Evolutionary conservation across 2,888 invertebrate species (phyloP), one percentile per base, ranked within the genome.

Genomic region (Brachyptera putata): DNA sequence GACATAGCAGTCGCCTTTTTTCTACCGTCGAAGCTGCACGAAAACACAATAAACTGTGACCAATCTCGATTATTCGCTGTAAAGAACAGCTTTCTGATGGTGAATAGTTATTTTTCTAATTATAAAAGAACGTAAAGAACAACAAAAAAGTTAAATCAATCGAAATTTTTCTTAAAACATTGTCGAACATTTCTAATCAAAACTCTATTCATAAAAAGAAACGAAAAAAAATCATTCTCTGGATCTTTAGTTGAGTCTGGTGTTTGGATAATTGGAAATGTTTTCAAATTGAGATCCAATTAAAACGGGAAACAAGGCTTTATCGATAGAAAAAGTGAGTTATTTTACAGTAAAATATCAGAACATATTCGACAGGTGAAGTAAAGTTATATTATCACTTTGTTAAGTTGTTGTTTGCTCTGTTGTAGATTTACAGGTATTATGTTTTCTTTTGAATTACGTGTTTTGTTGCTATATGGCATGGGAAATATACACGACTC

Each of bases 91-190:
- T 50, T 24, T 14, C 16, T 26, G 26, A 50, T 50, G 49, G 30
- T 30, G 49, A 50, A 26, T 30, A 16, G 53, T 53, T 36, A 53
- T 22, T 36, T 36, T 53, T 26, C 13, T 53, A 53, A 53, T 53
- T 53, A 53, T 53, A 53, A 53, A 53, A 36, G 34, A 46, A 36
- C 34, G n/a, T n/a, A 30, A 4, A 3, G 24, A 50, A 53, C 53
- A 36, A 53, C 18, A 53, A 53, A 30, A 16, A 53, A 30, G 21
- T 24, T 24, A 16, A 34, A 36, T 34, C 36, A 36, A 36, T 53
- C 53, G 36, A 53, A 22, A 53, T 53, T 36, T 53, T 21, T 46
- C 53, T 53, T 36, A 34, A 53, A 53, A 53, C 53, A 53, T 53
- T 53, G 53, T 53, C 34, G 34, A 53, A 34, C 16, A 36, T 50